Base-by-base conservation (phyloP, 2,797 vertebrate genomes). In the Anguilla pacifica region DNA sequence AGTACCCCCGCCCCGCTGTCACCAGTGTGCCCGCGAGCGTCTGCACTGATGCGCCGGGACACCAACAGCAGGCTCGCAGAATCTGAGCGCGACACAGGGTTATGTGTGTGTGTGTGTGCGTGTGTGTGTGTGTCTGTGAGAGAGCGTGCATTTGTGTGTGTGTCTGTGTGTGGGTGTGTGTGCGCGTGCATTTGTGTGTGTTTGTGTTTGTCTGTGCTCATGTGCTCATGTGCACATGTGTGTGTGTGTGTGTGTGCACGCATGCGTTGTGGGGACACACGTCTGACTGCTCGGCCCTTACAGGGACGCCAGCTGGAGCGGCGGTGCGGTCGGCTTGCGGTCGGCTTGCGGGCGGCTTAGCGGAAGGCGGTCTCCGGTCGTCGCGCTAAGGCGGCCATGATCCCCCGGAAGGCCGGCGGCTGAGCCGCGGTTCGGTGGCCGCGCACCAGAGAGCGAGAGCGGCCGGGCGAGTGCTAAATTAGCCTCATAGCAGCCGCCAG, bases 391-490 rank as follows among this genome's bases (percentile, higher is more conserved):
- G 83, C 67, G 46, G 22, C 57, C 43, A 49, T 79, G 85, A 86
- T 87, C 87, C 89, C 39, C 51, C 22, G 19, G 46, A 83, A 79
- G 79, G 49, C 55, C 3, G 35, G 79, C 13, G 28, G 67, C 87
- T 88, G 84, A 85, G 84, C 67, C 83, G 39, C 53, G 55, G 64
- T 85, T 88, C 46, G 83, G 55, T 86, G 85, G 51, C 53, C 7
- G 19, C 17, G 35, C 72, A 43, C 10, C 11, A 1, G 72, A 43
- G 79, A 43, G 74, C 35, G 74, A 49, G 86, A 61, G 55, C 70
- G 49, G 59, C 46, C 53, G 59, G 74, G 79, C 46, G 74, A 86
- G 86, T 57, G 17, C 85, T 83, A 22, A 83, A 46, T 83, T 86
- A 74, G 85, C 85, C 81, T 25, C 25, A 4, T 35, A 39, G 81